A percentile compares a stretch with the other conserved stretches of the same genome.
phyloP scores from a whole-genome alignment of 2,113 vertebrate species.

The Noturus placidus region DNA sequence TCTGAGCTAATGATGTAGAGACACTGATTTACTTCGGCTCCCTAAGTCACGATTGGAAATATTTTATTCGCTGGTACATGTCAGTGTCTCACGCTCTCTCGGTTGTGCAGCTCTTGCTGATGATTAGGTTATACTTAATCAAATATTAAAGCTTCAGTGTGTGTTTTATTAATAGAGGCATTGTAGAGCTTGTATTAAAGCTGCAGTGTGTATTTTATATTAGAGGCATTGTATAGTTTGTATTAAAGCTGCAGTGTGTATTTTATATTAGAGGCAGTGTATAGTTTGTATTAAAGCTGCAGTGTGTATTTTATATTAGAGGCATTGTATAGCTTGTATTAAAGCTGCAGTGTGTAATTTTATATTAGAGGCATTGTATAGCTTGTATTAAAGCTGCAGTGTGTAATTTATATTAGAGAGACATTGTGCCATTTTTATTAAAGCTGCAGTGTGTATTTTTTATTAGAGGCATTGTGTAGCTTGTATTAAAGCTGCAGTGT shows the following conservation, averaged over 20 bases:
- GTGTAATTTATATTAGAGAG: neutral
- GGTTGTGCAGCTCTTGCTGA: neutral
- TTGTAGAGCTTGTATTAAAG: too few relatives aligned
- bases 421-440: too few relatives aligned
- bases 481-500: neutral
- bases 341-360: too few relatives aligned
- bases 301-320: neutral
- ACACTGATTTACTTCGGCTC: neutral
- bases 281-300: neutral
- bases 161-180: conserved; percentile 2
- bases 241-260: neutral
- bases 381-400: too few relatives aligned
- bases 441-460: too few relatives aligned
- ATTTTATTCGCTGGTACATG: neutral
- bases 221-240: neutral
- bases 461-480: too few relatives aligned
- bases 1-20: conserved; percentile 18
- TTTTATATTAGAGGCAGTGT: neutral
- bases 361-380: too few relatives aligned
- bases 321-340: too few relatives aligned
- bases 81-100: neutral
- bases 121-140: neutral
- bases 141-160: neutral
- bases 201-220: neutral
- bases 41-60: neutral